Conservation (phyloP, 1,140 invertebrate genomes). For the Pseudachorutes palmiensis region DNA sequence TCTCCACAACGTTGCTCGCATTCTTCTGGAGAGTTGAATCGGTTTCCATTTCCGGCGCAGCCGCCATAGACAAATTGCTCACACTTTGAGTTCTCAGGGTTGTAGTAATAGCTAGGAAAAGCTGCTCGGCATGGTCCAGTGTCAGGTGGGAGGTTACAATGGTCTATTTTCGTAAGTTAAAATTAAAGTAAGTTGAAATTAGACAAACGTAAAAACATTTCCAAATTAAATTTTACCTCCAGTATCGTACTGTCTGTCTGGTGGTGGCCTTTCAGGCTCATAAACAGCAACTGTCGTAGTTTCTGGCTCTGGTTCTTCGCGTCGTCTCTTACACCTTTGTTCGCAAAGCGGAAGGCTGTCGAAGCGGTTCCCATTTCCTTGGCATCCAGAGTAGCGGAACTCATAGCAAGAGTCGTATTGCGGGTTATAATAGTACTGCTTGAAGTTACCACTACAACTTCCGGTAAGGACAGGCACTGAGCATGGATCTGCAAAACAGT, state of each 20-base stretch:
- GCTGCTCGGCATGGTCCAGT: slow-evolving; percentile 37
- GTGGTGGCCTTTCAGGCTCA: not conserved
- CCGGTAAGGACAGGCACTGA: slow-evolving; percentile 54
- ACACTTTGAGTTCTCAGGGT: slow-evolving; percentile 45
- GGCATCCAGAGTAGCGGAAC: slow-evolving; percentile 77
- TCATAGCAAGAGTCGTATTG: slow-evolving; percentile 39
- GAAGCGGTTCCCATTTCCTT: slow-evolving; percentile 78
- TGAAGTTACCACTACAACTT: slow-evolving; percentile 50
- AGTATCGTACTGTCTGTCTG: too few species aligned
- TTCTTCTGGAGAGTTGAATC: slow-evolving; percentile 44
- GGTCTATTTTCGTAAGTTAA: not conserved
- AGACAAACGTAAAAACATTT: not conserved
- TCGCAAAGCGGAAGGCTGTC: slow-evolving; percentile 43
- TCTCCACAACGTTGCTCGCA: slow-evolving; percentile 40
- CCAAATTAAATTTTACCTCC: not conserved
- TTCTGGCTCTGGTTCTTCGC: not conserved
- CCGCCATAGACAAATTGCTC: slow-evolving; percentile 50
- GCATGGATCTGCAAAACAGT: slow-evolving; percentile 51
- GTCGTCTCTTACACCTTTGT: slow-evolving; percentile 49
- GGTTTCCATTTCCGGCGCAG: slow-evolving; percentile 52
- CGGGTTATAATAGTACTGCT: slow-evolving; percentile 2
- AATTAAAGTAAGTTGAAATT: not conserved
- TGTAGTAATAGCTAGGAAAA: slow-evolving; percentile 49
- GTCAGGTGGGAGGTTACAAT: slow-evolving; percentile 21
- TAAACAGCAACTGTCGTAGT: slow-evolving; percentile 12